A percentile compares a stretch with the other conserved stretches of the same genome.
These are phyloP conservation scores for Hippocampus abdominalis DNA, from an alignment of 2,113 vertebrate genomes.

Conservation along the genomic window DNA sequence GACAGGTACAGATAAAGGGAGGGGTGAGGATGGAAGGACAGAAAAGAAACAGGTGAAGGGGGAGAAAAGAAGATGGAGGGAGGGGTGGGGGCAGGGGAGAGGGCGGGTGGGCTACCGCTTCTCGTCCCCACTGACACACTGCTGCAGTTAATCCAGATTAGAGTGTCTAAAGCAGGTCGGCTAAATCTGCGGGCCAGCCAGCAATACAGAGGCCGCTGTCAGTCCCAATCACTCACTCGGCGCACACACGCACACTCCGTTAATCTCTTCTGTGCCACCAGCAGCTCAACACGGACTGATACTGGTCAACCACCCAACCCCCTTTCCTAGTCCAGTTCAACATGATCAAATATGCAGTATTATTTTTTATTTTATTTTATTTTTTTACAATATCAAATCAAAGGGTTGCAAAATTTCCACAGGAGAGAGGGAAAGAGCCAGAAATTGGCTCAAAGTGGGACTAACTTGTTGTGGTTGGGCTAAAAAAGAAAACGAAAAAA, in stretches of 20 bases:
- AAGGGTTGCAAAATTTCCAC: not conserved
- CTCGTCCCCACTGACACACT: conserved; percentile 72
- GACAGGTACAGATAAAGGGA: conserved; percentile 1
- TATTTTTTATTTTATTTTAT: no score
- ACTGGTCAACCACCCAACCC: conserved; percentile 12
- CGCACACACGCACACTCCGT: conserved; percentile 21
- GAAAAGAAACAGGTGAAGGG: conserved; percentile 49
- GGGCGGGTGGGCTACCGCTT: conserved; percentile 31
- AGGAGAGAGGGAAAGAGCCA: not conserved
- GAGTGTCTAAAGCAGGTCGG: conserved; percentile 74
- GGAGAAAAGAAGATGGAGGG: conserved; percentile 24
- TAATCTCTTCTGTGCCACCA: conserved; percentile 55
- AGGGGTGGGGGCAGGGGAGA: no score
- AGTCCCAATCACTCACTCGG: conserved; percentile 72
- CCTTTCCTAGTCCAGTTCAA: not conserved
- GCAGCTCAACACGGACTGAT: conserved; percentile 30
- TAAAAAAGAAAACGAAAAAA: no score
- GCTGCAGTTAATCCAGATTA: conserved; percentile 78
- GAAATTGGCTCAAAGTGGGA: no score
- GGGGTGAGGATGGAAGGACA: conserved; percentile 4
- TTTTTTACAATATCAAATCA: not conserved
- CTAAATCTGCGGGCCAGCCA: conserved; percentile 76
- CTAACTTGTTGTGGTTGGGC: no score
- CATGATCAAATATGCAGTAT: not conserved
- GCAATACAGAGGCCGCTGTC: conserved; percentile 75